A percentile compares a stretch with the other conserved stretches of the same genome.
phyloP scores from a whole-genome alignment of 1,140 invertebrate genomes.

The Steinernema khuongi region DNA sequence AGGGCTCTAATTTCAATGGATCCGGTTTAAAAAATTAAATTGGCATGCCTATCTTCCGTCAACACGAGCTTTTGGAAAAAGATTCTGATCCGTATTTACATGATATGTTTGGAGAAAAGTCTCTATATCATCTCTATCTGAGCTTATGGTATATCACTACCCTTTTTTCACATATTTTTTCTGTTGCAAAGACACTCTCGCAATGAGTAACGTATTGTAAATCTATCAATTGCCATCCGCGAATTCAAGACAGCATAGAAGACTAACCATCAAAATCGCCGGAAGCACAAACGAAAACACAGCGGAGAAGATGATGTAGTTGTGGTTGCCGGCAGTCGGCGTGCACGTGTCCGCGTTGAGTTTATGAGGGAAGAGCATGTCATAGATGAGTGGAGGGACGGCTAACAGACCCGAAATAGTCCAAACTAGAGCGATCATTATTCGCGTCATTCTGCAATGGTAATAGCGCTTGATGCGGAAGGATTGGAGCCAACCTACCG shows the following conservation, averaged over 20 bases:
- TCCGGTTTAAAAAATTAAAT: too few relatives aligned
- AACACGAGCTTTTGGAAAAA: too few relatives aligned
- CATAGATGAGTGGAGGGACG: slow-evolving; percentile 44
- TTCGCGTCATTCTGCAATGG: slow-evolving; percentile 47
- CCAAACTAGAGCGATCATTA: slow-evolving; percentile 54
- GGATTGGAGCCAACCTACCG: slow-evolving; percentile 28
- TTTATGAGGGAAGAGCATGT: slow-evolving; percentile 25
- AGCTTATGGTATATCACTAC: too few relatives aligned
- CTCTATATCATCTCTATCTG: too few relatives aligned
- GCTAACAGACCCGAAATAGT: slow-evolving; percentile 45
- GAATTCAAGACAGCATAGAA: slow-evolving; percentile 14
- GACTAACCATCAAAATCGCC: slow-evolving; percentile 50
- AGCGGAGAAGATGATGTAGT: slow-evolving; percentile 56
- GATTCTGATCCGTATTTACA: too few relatives aligned
- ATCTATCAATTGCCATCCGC: too few relatives aligned
- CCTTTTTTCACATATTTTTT: too few relatives aligned
- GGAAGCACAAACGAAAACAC: slow-evolving; percentile 52
- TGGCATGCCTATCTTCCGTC: too few relatives aligned
- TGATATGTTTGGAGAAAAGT: too few relatives aligned
- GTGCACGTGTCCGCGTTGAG: slow-evolving; percentile 33
- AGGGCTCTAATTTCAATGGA: too few relatives aligned
- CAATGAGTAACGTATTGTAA: too few relatives aligned
- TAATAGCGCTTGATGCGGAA: slow-evolving; percentile 4
- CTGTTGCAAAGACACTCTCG: too few relatives aligned
- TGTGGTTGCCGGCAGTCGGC: slow-evolving; percentile 43